Conservation (phyloP, 2,113 vertebrate genomes). For the Hemibagrus wyckioides region DNA sequence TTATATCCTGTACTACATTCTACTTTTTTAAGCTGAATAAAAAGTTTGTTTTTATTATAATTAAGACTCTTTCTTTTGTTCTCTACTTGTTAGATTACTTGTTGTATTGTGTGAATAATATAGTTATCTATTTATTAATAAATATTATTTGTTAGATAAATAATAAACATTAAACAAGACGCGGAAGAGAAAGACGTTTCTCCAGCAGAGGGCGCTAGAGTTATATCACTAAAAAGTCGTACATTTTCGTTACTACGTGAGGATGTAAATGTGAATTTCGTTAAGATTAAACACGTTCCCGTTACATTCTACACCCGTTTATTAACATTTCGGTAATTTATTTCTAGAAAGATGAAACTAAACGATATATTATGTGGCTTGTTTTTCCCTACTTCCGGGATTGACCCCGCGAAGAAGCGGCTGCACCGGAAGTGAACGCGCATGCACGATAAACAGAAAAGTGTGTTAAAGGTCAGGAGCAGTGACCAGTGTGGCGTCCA, state of each 20-base stretch:
- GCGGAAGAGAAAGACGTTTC: neutral
- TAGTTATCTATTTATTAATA: neutral
- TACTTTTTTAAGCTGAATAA: too few species aligned
- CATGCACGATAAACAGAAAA: neutral
- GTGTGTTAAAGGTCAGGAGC: neutral
- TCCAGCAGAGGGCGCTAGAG: neutral
- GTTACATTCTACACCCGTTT: too few species aligned
- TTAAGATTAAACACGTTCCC: neutral
- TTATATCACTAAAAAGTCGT: neutral
- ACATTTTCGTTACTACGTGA: too few species aligned
- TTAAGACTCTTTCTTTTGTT: too few species aligned
- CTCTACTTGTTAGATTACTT: too few species aligned
- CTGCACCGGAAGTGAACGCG: neutral
- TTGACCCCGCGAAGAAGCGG: neutral
- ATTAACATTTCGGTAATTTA: too few species aligned
- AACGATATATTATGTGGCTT: neutral
- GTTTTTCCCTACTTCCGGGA: neutral
- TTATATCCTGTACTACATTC: too few species aligned
- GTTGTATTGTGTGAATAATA: neutral
- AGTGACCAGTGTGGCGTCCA: neutral
- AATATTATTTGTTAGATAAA: neutral
- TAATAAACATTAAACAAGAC: neutral
- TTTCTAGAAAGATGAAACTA: neutral
- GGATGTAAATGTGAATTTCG: neutral
- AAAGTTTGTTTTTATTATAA: too few species aligned